Evolutionary conservation across 1,140 invertebrate species (phyloP).

Genomic region (Bombus pyrosoma): DNA sequence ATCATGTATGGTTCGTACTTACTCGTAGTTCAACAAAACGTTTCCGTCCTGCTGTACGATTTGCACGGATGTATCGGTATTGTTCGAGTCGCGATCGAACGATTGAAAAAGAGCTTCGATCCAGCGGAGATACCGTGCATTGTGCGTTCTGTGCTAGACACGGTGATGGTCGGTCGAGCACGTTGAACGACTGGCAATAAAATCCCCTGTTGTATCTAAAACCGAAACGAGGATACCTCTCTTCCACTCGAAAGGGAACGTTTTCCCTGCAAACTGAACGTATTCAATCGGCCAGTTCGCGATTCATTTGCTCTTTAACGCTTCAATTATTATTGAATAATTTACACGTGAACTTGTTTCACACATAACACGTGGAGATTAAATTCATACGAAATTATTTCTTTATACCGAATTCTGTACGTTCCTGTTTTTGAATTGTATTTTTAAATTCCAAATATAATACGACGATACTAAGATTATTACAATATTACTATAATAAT

Average conservation of each 20-base stretch:
- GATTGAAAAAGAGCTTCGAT: constrained; percentile 14
- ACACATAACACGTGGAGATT: not conserved
- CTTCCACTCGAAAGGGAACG: too few species aligned
- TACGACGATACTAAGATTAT: too few species aligned
- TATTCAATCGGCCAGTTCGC: not conserved
- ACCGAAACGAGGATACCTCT: not conserved
- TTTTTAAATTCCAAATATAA: too few species aligned
- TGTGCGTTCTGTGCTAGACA: constrained; percentile 17
- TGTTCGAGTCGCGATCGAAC: constrained; percentile 26
- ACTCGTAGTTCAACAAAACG: constrained; percentile 5
- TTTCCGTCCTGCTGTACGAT: constrained; percentile 21
- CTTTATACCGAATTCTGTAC: too few species aligned
- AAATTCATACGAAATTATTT: too few species aligned
- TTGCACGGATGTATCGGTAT: constrained; percentile 30
- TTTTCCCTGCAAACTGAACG: not conserved
- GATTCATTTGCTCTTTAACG: not conserved
- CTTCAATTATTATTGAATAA: not conserved
- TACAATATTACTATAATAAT: too few species aligned
- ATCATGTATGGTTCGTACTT: not conserved
- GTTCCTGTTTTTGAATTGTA: too few species aligned
- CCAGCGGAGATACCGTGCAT: constrained; percentile 1
- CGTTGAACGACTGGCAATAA: constrained; percentile 38
- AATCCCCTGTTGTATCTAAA: not conserved
- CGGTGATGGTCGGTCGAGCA: constrained; percentile 31
- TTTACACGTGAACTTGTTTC: not conserved